These are phyloP conservation scores for Eutolmus rufibarbis DNA, from an alignment of 2,888 invertebrate species.

Conservation along the genomic window DNA sequence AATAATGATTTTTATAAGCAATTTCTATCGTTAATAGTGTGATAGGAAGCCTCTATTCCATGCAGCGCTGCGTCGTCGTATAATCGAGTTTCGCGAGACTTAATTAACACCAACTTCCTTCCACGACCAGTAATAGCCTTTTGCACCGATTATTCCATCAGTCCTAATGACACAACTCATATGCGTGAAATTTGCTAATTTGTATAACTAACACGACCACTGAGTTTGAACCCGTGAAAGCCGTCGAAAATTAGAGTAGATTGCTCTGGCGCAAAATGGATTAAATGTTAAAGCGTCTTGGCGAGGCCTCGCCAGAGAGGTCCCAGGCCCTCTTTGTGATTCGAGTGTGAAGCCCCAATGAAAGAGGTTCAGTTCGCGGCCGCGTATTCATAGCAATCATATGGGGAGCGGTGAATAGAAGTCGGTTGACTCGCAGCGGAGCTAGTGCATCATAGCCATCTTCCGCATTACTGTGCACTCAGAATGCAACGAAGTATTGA, in stretches of 20 bases:
- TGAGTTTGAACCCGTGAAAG: not conserved
- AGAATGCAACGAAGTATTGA: slow-evolving; percentile 31
- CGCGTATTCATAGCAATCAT: not conserved
- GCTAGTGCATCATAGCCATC: not conserved
- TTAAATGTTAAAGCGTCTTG: slow-evolving; percentile 1
- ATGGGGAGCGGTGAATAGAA: slow-evolving; percentile 20
- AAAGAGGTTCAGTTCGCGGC: not conserved
- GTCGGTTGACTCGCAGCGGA: not conserved
- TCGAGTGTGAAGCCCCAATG: not conserved
- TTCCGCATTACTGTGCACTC: slow-evolving; percentile 32
- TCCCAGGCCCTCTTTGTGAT: not conserved
- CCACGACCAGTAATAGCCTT: not conserved
- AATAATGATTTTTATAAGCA: not conserved
- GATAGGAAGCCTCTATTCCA: not conserved
- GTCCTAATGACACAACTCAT: slow-evolving; percentile 2
- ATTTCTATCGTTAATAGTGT: not conserved
- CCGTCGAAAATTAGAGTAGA: slow-evolving; percentile 3
- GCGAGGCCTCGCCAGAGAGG: not conserved
- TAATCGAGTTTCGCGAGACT: not conserved
- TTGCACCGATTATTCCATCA: not conserved
- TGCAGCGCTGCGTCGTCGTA: not conserved
- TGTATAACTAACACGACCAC: not conserved
- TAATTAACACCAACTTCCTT: not conserved
- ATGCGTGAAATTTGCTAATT: not conserved
- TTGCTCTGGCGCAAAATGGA: slow-evolving; percentile 8